Base-by-base conservation (phyloP, 2,113 vertebrate genomes). In the Paratilapia polleni region DNA sequence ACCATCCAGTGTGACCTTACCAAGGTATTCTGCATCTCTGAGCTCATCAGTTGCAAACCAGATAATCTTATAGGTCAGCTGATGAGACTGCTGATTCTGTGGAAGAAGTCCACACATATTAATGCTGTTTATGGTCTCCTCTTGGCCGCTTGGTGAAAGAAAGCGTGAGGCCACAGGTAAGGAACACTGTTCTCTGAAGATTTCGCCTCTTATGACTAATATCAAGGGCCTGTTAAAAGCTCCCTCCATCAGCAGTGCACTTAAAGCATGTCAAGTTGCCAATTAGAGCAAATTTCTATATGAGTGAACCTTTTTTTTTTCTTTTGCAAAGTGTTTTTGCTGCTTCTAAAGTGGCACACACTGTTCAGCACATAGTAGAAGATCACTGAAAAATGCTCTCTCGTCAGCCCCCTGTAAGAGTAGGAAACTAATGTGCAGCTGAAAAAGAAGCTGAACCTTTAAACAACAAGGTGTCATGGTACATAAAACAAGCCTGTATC, bases 11-110 rank as follows among this genome's bases (percentile, higher is more conserved):
- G 34, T 80, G 80, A 83, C 85, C 84, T 85, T 68, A 56, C 77
- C 49, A 66, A 83, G 82, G 79, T 47, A 58, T 77, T 60, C 52
- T 62, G 36, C 57, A 57, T 19, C 26, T 86, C 60, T 1, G 47
- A 54, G 76, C 15, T 82, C 63, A 89, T 88, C 81, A 64, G 24
- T 31, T 22, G 4, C 64, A 87, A 81, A 75, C 58, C 75, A 59
- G 58, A 85, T 79, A 6, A 88, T 85, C 66, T 81, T 57, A 87
- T 64, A 79, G 77, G 76, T 87, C 24, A 59, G 36, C 26, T 68
- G 68, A 88, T 77, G 77, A 82, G 70, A 78, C 77, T 20, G 66
- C 20, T 70, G 24, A 20, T 49, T 73, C 24, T 52, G 24, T 70
- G 43, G 43, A 52, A 49, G 26, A 36, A 36, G 8, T 36, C 8